phyloP scores from a whole-genome alignment of 2,888 invertebrate genomes.

The Drosophila nr. perissopoda region DNA sequence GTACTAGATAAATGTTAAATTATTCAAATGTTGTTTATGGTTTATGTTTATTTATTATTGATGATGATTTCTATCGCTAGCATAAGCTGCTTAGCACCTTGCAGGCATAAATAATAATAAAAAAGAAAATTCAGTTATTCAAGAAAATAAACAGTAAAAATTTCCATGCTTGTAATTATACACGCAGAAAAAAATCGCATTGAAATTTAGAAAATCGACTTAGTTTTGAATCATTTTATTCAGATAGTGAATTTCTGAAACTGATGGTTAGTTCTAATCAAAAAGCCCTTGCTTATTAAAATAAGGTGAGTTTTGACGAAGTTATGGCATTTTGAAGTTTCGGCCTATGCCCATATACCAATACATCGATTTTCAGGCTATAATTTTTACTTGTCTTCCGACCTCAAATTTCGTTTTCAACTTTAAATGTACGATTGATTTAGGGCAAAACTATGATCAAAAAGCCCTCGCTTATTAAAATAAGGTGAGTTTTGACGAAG shows the following conservation, averaged over 20 bases:
- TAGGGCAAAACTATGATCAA: no score
- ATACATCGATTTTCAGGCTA: no score
- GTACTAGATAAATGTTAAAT: slow-evolving; percentile 19
- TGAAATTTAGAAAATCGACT: neutral
- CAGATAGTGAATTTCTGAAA: neutral
- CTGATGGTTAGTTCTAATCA: no score
- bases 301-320: no score
- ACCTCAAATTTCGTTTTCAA: no score
- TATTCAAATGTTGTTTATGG: neutral
- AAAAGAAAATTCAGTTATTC: neutral
- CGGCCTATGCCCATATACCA: no score
- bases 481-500: no score
- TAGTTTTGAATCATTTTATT: neutral
- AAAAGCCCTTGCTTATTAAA: no score
- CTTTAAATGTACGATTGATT: no score
- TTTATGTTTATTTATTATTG: neutral
- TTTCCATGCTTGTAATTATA: neutral
- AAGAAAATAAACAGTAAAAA: neutral
- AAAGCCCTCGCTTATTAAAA: no score
- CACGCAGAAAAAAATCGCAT: neutral
- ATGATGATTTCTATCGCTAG: slow-evolving; percentile 31
- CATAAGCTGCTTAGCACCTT: slow-evolving; percentile 30
- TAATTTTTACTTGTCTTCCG: no score
- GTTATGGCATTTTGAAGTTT: no score
- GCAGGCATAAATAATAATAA: slow-evolving; percentile 38